Base-by-base conservation (phyloP, 1,140 invertebrate species). In the Macrocentrus cingulum region DNA sequence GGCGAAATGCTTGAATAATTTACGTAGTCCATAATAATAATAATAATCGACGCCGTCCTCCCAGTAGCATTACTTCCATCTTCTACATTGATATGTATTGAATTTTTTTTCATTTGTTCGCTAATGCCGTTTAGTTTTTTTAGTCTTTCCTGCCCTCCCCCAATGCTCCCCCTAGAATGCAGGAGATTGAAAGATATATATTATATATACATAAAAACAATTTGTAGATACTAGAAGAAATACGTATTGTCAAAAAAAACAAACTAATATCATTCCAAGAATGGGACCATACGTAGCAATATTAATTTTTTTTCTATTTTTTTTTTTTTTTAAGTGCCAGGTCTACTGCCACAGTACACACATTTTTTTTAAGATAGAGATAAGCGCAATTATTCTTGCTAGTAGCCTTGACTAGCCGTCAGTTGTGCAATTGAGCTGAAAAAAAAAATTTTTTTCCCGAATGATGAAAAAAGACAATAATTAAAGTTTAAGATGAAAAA, bases 21-120 rank as follows among this genome's bases (percentile, higher is more conserved):
- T 16, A 19, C 22, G 41, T 19, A 5, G 13, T 39, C 15, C 3
- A 11, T 16, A 50, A 34, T 36, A n/a, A 8, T 39, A 15, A 22
- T 13, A 54, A 42, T 19, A 41, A 53, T 11, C 56, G 53, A 56
- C 59, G 67, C 62, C 63, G 67, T 69, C 65, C 62, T 71, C 61
- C 63, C 53, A 63, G 20, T 66, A 71, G 61, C 32, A 56, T 64
- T 56, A 65, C 55, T 60, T 54, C 54, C 32, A 62, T 57, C 59
- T 60, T 55, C 61, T 57, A 54, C 44, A n/a, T n/a, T n/a, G n/a
- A n/a, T n/a, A n/a, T n/a, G 50, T 50, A 37, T 57, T 56, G 45
- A 61, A 41, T 49, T 60, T 36, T 58, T 46, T 56, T 54, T 56
- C 56, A 34, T 59, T 56, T 60, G 22, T 42, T 45, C 42, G 42